phyloP scores from a whole-genome alignment of 2,113 vertebrate species.

The Mesitornis unicolor region DNA sequence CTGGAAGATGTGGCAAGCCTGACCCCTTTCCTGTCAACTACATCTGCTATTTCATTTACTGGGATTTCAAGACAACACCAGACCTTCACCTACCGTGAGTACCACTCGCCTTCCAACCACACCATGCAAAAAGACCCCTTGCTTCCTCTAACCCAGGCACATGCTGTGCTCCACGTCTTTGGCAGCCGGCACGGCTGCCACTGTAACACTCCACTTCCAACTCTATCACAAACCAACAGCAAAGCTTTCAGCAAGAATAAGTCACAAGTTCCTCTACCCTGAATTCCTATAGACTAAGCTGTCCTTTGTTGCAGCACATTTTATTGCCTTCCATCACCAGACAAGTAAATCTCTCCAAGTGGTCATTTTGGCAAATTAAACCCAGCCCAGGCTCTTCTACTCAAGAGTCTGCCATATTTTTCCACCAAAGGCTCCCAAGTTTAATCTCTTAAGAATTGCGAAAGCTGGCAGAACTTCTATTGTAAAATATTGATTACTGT shows the following conservation, averaged over 20 bases:
- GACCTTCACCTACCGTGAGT: not conserved
- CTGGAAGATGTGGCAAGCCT: not conserved
- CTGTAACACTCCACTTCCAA: not conserved
- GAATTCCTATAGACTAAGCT: not conserved
- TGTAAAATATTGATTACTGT: not conserved
- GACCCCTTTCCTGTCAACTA: not conserved
- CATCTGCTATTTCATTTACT: not conserved
- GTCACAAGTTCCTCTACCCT: not conserved
- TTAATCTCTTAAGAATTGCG: not conserved
- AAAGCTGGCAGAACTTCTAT: not conserved
- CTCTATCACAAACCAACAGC: not conserved
- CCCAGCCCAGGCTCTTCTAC: not conserved
- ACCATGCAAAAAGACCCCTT: too few species aligned
- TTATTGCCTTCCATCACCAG: not conserved
- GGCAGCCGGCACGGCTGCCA: rapidly evolving
- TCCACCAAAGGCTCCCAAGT: not conserved
- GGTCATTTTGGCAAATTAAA: not conserved
- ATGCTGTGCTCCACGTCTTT: not conserved
- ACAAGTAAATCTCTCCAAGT: not conserved
- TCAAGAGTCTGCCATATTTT: not conserved
- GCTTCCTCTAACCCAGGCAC: not conserved
- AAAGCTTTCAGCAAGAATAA: not conserved
- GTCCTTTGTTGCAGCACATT: not conserved
- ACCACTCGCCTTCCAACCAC: not conserved
- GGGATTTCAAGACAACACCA: not conserved